phyloP scores from a whole-genome alignment of 2,888 invertebrate genomes.

The Steinernema scapterisci region DNA sequence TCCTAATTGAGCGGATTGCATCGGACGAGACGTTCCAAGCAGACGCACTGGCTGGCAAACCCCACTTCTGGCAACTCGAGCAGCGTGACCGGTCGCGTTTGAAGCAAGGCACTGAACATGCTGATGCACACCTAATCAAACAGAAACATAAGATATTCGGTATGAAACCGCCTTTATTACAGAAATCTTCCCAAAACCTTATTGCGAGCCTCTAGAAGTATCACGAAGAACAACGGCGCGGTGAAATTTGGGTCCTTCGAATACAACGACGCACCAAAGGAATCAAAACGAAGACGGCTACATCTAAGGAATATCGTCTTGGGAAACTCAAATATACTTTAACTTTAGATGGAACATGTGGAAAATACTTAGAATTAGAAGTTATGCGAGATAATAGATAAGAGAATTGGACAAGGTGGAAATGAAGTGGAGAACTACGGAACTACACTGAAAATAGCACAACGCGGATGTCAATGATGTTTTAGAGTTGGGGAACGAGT shows the following conservation, averaged over 20 bases:
- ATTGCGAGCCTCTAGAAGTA: conserved; percentile 2
- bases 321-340: background rate
- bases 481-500: background rate
- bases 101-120: too few species aligned
- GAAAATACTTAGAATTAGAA: background rate
- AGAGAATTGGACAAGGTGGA: background rate
- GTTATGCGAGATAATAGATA: background rate
- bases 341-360: too few species aligned
- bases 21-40: too few species aligned
- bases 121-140: too few species aligned
- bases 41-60: too few species aligned
- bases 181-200: background rate
- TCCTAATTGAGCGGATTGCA: too few species aligned
- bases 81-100: too few species aligned
- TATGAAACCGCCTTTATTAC: background rate
- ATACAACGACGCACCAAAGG: background rate
- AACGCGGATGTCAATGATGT: conserved; percentile 18
- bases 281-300: background rate
- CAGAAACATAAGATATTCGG: too few species aligned
- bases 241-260: background rate
- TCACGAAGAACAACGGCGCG: too few species aligned
- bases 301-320: conserved; percentile 3
- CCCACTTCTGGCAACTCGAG: too few species aligned
- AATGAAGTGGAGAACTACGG: background rate
- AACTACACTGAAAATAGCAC: conserved; percentile 2